These are phyloP conservation scores for Schizothorax lantsangensis DNA, from an alignment of 2,797 vertebrate species.

Conservation along the genomic window DNA sequence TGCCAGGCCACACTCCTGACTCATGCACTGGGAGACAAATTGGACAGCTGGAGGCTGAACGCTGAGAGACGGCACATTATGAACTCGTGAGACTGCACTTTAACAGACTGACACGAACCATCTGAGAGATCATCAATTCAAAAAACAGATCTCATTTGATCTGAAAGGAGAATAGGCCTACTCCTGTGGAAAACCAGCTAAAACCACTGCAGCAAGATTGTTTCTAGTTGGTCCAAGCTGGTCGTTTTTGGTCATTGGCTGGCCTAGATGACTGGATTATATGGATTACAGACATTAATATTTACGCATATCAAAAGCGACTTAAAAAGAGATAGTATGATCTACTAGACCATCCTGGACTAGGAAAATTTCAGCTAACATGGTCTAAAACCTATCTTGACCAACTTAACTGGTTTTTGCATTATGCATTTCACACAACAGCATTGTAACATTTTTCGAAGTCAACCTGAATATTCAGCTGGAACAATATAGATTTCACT, in stretches of 20 bases:
- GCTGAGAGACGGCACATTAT: constrained; percentile 14
- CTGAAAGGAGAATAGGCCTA: neutral
- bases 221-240: neutral
- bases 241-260: neutral
- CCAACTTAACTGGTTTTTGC: neutral
- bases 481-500: neutral
- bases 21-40: constrained; percentile 43
- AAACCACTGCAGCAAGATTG: neutral
- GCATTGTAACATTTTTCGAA: too few species aligned
- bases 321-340: neutral
- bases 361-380: neutral
- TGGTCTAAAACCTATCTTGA: neutral
- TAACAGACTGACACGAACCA: constrained; percentile 9
- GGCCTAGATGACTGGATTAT: neutral
- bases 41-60: constrained; percentile 43
- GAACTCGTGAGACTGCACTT: constrained; percentile 11
- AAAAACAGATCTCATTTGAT: neutral
- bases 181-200: neutral
- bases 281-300: neutral
- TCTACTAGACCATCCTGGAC: neutral
- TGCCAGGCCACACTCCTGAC: constrained; percentile 54
- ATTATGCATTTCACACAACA: neutral
- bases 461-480: neutral
- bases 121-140: neutral
- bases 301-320: too few species aligned